Conservation (phyloP, 2,888 invertebrate species). For the Hemicrepidius hirtus region DNA sequence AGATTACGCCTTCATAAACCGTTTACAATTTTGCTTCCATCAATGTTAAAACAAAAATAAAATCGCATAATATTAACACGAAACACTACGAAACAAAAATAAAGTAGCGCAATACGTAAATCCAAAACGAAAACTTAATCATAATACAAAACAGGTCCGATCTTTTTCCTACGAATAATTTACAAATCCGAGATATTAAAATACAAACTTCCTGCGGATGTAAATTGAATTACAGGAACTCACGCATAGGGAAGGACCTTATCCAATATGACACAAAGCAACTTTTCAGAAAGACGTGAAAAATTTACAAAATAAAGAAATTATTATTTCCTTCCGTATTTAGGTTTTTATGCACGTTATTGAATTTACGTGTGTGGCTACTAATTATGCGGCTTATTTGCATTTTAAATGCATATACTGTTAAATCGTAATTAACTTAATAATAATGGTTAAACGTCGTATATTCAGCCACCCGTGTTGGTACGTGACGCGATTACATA, state of each 20-base stretch:
- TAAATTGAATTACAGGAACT: constrained; percentile 35
- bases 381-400: constrained; percentile 11
- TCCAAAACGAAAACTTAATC: constrained; percentile 2
- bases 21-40: background rate
- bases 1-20: no score
- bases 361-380: background rate
- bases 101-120: constrained; percentile 1
- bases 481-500: no score
- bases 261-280: constrained; percentile 6
- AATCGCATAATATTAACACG: constrained; percentile 6
- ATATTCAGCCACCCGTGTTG: no score
- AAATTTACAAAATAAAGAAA: background rate
- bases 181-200: constrained; percentile 34
- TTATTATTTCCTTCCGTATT: background rate
- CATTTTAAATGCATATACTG: constrained; percentile 20
- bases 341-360: background rate
- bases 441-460: background rate
- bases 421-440: constrained; percentile 6
- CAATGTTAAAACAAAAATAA: constrained; percentile 1
- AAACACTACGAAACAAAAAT: background rate
- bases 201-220: constrained; percentile 21
- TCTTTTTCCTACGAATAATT: constrained; percentile 19
- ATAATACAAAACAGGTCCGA: background rate
- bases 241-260: constrained; percentile 30
- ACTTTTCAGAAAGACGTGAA: background rate